These are phyloP conservation scores for Percina caprodes DNA, from an alignment of 2,113 vertebrate species.

Conservation along the genomic window DNA sequence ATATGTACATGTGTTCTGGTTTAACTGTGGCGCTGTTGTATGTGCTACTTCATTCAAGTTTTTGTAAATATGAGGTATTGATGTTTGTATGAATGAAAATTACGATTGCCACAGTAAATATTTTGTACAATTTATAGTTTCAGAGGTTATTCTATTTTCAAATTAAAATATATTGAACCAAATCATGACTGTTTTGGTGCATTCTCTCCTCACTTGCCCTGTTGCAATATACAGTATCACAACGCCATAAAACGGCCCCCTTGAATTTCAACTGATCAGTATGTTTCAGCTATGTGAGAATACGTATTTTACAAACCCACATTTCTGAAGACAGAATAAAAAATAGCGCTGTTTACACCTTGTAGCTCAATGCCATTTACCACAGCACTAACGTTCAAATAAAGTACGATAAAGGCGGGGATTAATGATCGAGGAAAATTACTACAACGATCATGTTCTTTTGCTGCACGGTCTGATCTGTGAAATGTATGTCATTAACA, in stretches of 20 bases:
- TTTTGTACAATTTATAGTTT: slow-evolving; percentile 60
- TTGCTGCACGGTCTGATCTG: not conserved
- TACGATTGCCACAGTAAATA: slow-evolving; percentile 40
- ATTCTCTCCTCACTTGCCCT: not conserved
- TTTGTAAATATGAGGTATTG: slow-evolving; percentile 49
- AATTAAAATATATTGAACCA: slow-evolving; percentile 66
- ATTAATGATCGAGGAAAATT: slow-evolving; percentile 8
- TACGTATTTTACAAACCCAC: not conserved
- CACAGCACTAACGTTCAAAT: not conserved
- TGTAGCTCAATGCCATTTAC: not conserved
- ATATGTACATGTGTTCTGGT: slow-evolving; percentile 4
- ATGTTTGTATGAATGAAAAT: slow-evolving; percentile 17
- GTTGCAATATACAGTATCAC: not conserved
- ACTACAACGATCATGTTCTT: slow-evolving; percentile 10
- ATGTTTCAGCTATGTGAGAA: not conserved
- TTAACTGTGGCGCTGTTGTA: slow-evolving; percentile 21
- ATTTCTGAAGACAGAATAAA: not conserved
- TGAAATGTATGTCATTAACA: not conserved
- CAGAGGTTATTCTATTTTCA: slow-evolving; percentile 63
- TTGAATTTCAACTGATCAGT: not conserved
- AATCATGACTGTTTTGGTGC: not conserved
- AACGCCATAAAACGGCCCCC: not conserved
- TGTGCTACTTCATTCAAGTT: slow-evolving; percentile 9
- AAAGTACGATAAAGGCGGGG: not conserved
- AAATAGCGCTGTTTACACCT: not conserved